Base-by-base conservation (phyloP, 2,113 vertebrate species). In the Lutjanus erythropterus region DNA sequence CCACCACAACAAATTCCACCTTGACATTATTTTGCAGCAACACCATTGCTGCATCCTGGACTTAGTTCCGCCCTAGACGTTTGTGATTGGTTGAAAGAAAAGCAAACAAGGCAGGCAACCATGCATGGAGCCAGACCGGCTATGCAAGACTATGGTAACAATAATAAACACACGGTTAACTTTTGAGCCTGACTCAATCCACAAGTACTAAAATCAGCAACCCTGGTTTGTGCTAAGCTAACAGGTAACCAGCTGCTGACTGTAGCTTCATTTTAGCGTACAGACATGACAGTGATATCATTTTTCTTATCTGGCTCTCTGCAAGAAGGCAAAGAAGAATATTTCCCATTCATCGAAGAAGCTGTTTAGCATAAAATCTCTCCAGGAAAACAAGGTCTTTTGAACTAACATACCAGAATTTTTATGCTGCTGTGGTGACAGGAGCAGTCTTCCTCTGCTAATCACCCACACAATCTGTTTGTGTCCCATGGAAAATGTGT, bases 401-500 rank as follows among this genome's bases (percentile, higher is more conserved):
- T 6, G 41, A 41, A 7, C 46, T 16, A 23, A 61, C 55, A 12
- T 47, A 27, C 9, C 16, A 39, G 44, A 61, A 3, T 8, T 16
- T 0, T 31, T 21, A 19, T 37, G 29, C 44, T 9, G 9, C 56
- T 49, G 44, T 21, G 33, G 12, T 47, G n/a, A 41, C 37, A 64
- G 37, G 11, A 39, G 16, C 16, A 41, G 23, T 29, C 58, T 31
- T 12, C 27, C 21, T 65, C 15, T 25, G 14, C 39, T 12, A n/a
- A 11, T 35, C 5, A 21, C 35, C 21, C n/a, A 60, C 66, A 44
- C 15, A 33, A 10, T 42, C 33, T 60, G 19, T 41, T 27, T 33
- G 23, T 56, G 47, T 19, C 9, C 62, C 74, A 42, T 61, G 81
- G 41, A 27, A 23, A 41, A 68, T 55, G 9, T 9, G 52, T 59